Percentiles rank a stretch among this genome's conserved stretches.
Conservation (phyloP, 2,888 invertebrate species). For the Dyspetes luteomarginatus region DNA sequence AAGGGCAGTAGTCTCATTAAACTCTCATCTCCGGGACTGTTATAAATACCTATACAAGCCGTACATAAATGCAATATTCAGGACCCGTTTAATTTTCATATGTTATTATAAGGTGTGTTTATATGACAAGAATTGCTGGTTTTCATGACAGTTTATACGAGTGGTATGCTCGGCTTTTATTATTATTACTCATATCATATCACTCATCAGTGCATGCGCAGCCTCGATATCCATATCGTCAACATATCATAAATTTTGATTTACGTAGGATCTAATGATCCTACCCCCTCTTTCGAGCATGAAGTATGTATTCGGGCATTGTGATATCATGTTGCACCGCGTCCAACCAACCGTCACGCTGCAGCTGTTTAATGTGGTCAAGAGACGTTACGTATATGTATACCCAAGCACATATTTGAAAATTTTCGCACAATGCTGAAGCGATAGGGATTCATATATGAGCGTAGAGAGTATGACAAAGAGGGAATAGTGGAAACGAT, state of each 20-base stretch:
- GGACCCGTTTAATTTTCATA: conserved; percentile 30
- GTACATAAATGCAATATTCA: background rate
- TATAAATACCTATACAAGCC: too few relatives aligned
- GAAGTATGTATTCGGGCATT: conserved; percentile 46
- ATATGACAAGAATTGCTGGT: conserved; percentile 3
- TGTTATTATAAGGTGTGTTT: background rate
- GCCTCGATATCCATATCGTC: background rate
- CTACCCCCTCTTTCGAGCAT: conserved; percentile 15
- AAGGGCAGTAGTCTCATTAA: conserved; percentile 39
- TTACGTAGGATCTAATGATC: conserved; percentile 56
- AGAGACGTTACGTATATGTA: conserved; percentile 11
- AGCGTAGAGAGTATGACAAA: conserved; percentile 9
- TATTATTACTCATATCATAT: background rate
- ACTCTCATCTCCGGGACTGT: conserved; percentile 7
- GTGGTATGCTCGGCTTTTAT: background rate
- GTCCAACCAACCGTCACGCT: conserved; percentile 31
- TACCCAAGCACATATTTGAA: conserved; percentile 25
- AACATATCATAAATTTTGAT: conserved; percentile 49
- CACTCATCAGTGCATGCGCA: background rate
- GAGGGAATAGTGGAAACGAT: conserved; percentile 49
- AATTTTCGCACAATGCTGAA: conserved; percentile 57
- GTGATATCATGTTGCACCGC: conserved; percentile 50
- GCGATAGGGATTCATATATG: conserved; percentile 21
- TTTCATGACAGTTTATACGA: conserved; percentile 19
- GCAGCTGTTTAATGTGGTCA: conserved; percentile 30